These are phyloP conservation scores for Orussus abietinus DNA, from an alignment of 1,140 invertebrate species.

Conservation along the genomic window DNA sequence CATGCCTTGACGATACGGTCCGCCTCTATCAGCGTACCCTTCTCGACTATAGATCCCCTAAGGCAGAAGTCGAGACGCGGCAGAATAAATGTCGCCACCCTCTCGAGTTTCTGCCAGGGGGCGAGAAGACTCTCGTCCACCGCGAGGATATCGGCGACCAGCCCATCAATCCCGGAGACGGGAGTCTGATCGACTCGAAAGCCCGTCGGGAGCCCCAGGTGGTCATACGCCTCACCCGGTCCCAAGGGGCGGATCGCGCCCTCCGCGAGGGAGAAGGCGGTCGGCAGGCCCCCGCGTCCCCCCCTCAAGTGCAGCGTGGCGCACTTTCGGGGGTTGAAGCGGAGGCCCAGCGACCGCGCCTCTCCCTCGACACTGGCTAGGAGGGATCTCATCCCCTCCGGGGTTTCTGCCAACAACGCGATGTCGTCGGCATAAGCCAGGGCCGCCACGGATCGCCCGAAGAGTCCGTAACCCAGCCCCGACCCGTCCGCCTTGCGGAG, in stretches of 20 bases:
- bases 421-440: slow-evolving; percentile 38
- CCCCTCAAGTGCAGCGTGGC: slow-evolving; percentile 21
- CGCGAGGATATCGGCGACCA: slow-evolving; percentile 15
- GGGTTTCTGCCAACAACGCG: slow-evolving; percentile 14
- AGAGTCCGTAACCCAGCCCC: slow-evolving; percentile 10
- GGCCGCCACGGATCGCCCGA: slow-evolving; percentile 14
- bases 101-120: slow-evolving; percentile 45
- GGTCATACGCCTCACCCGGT: slow-evolving; percentile 23
- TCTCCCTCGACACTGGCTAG: slow-evolving; percentile 10
- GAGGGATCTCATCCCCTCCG: slow-evolving; percentile 14
- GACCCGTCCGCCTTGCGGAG: background rate
- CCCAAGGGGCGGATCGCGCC: slow-evolving; percentile 9
- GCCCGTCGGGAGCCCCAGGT: slow-evolving; percentile 32
- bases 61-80: slow-evolving; percentile 34
- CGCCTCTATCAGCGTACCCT: slow-evolving; percentile 12
- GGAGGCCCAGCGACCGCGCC: slow-evolving; percentile 16
- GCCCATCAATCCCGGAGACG: slow-evolving; percentile 11
- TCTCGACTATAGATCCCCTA: slow-evolving; percentile 21
- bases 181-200: slow-evolving; percentile 25
- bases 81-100: slow-evolving; percentile 33
- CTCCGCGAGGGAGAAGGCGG: slow-evolving; percentile 13
- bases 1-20: slow-evolving; percentile 25
- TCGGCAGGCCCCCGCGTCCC: slow-evolving; percentile 1
- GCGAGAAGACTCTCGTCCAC: slow-evolving; percentile 29
- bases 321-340: slow-evolving; percentile 31